phyloP scores from a whole-genome alignment of 2,797 vertebrate species.

The Coregonus sp. region DNA sequence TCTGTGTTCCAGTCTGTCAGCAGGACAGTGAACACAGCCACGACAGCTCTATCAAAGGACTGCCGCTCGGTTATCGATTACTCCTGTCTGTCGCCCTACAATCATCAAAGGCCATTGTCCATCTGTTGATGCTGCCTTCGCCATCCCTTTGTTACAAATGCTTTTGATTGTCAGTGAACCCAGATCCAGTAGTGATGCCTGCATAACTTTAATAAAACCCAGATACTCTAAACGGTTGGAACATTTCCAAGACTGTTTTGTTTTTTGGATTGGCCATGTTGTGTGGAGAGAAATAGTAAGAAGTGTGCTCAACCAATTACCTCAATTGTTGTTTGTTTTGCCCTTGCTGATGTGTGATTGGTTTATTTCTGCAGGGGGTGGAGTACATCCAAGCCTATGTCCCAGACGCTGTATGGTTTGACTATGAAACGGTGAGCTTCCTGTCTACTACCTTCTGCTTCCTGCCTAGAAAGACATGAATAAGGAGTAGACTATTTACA shows the following conservation, averaged over 20 bases:
- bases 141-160: not conserved
- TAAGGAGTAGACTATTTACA: too few species aligned
- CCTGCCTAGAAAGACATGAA: too few species aligned
- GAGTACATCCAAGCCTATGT: constrained; percentile 76
- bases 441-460: not conserved
- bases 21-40: constrained; percentile 38
- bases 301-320: not conserved
- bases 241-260: too few species aligned
- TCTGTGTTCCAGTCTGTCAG: constrained; percentile 52
- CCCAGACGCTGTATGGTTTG: constrained; percentile 90
- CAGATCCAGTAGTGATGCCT: not conserved
- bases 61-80: constrained; percentile 63
- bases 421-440: constrained; percentile 88
- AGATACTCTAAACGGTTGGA: too few species aligned
- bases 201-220: too few species aligned
- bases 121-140: constrained; percentile 51
- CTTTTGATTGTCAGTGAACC: not conserved
- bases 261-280: not conserved
- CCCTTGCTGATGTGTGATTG: not conserved
- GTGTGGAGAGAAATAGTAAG: not conserved
- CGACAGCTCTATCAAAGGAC: constrained; percentile 69
- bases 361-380: constrained; percentile 71
- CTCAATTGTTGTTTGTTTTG: too few species aligned
- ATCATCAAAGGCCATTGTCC: constrained; percentile 66
- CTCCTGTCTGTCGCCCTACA: constrained; percentile 64